These are phyloP conservation scores for Gymnogyps californianus DNA, from an alignment of 2,113 vertebrate genomes.

Conservation along the genomic window DNA sequence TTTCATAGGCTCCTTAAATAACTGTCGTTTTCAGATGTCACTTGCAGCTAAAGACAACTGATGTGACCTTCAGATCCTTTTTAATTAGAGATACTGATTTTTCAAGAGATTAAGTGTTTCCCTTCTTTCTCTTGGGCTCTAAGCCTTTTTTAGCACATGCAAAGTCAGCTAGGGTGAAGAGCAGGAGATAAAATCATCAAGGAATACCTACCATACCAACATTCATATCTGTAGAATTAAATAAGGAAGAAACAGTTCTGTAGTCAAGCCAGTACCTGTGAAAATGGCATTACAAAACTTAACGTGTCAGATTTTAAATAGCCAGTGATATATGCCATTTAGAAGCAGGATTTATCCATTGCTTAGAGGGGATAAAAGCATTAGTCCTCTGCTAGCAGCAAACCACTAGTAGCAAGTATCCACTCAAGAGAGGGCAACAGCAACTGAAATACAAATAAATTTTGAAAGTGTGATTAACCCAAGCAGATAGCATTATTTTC, in stretches of 20 bases:
- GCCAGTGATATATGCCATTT: background rate
- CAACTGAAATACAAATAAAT: background rate
- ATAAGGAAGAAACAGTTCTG: background rate
- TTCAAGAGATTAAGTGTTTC: background rate
- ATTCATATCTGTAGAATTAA: background rate
- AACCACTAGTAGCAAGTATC: background rate
- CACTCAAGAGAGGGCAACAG: background rate
- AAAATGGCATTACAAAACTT: background rate
- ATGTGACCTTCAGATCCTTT: background rate
- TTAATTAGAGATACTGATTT: background rate
- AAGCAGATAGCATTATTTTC: background rate
- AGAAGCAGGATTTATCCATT: background rate
- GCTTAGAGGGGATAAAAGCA: background rate
- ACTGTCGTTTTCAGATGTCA: background rate
- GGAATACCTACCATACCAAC: background rate
- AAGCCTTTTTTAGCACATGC: background rate
- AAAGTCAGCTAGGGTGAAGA: background rate
- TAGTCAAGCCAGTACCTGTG: background rate
- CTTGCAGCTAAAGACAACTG: background rate
- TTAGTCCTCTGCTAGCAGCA: background rate
- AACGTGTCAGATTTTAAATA: background rate
- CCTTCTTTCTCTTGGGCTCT: background rate
- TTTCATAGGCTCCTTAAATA: background rate
- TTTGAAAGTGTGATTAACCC: fast-evolving
- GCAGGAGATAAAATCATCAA: background rate